phyloP scores from a whole-genome alignment of 2,797 vertebrate species.

The Uromys caudimaculatus region DNA sequence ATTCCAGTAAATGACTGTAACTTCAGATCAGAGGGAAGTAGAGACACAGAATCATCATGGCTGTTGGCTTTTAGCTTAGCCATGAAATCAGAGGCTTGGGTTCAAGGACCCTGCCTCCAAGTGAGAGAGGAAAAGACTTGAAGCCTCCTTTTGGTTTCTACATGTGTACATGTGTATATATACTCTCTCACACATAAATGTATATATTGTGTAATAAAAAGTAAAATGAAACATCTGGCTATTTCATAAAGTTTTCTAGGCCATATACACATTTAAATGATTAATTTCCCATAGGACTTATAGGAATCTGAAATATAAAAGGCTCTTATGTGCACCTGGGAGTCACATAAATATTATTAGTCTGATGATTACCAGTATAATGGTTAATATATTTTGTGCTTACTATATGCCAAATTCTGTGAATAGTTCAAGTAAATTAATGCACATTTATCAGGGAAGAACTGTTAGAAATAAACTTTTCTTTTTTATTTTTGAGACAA shows the following conservation, averaged over 20 bases:
- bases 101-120: background rate
- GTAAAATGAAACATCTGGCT: slow-evolving; percentile 48
- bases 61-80: background rate
- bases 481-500: background rate
- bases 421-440: background rate
- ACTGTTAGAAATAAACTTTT: background rate
- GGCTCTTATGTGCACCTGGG: background rate
- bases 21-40: too few species aligned
- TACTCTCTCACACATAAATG: background rate
- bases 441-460: background rate
- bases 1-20: background rate
- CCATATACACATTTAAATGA: background rate
- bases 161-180: too few species aligned
- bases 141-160: background rate
- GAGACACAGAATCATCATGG: too few species aligned
- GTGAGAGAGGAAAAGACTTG: too few species aligned
- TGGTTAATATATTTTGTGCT: background rate
- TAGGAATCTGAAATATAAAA: slow-evolving; percentile 25
- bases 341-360: background rate
- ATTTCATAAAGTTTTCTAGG: slow-evolving; percentile 42
- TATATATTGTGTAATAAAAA: slow-evolving; percentile 34
- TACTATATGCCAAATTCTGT: background rate
- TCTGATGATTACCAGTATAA: background rate
- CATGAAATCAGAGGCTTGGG: background rate
- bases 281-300: background rate